Percentiles rank a stretch among this genome's conserved stretches.
Conservation (phyloP, 2,113 vertebrate genomes). For the Uria lomvia region DNA sequence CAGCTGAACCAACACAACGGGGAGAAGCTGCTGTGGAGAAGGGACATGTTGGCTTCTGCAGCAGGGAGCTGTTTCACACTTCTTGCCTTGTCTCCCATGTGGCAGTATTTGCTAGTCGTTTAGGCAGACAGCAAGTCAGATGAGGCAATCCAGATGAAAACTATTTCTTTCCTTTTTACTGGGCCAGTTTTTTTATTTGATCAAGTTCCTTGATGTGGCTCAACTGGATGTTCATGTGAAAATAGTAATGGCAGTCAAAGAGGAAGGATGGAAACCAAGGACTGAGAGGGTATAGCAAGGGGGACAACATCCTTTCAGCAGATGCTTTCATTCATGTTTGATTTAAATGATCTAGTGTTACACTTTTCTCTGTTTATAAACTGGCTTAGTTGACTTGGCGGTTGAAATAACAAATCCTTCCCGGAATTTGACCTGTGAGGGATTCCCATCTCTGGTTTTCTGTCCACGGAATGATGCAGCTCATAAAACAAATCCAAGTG, state of each 20-base stretch:
- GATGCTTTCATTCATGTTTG: not conserved
- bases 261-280: not conserved
- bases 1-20: not conserved
- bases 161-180: not conserved
- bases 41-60: not conserved
- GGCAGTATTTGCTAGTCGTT: not conserved
- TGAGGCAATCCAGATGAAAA: accelerated
- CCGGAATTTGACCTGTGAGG: not conserved
- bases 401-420: not conserved
- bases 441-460: not conserved
- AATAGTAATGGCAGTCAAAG: not conserved
- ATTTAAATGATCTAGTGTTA: not conserved
- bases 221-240: not conserved
- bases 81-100: not conserved
- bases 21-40: not conserved
- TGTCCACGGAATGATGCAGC: not conserved
- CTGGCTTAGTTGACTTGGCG: not conserved
- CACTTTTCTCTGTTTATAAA: not conserved
- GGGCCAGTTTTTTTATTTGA: not conserved
- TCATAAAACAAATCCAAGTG: not conserved
- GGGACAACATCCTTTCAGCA: not conserved
- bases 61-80: not conserved
- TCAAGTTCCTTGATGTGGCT: not conserved
- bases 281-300: not conserved
- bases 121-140: not conserved